These are phyloP conservation scores for Cranoglanis bouderius DNA, from an alignment of 2,113 vertebrate genomes.

Conservation along the genomic window DNA sequence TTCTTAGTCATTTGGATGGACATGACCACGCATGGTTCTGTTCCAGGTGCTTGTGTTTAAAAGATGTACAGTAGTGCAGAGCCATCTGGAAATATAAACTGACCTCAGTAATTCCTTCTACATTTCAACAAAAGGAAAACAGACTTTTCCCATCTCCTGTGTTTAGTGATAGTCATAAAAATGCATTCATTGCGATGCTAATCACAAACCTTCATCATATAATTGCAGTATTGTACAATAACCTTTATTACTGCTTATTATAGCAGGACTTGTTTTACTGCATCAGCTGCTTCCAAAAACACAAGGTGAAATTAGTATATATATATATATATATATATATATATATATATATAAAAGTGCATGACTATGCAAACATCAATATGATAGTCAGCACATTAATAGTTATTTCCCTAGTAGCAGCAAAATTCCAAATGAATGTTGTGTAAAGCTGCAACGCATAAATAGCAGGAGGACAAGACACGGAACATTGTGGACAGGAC, in stretches of 20 bases:
- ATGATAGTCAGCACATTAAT: conserved; percentile 1
- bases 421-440: conserved; percentile 26
- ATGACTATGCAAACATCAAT: conserved; percentile 16
- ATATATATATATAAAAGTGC: background rate
- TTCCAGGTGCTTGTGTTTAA: background rate
- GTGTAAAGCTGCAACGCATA: conserved; percentile 64
- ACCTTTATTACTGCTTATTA: conserved; percentile 8
- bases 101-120: background rate
- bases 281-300: conserved; percentile 7
- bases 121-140: background rate
- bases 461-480: conserved; percentile 14
- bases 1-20: background rate
- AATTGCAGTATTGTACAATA: background rate
- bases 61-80: background rate
- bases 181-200: background rate
- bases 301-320: conserved; percentile 17
- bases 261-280: background rate
- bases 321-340: no score
- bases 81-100: background rate
- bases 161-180: background rate
- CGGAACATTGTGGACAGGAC: background rate
- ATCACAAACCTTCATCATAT: background rate
- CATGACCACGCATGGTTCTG: background rate
- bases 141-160: background rate
- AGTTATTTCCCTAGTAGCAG: background rate